Evolutionary conservation across 2,113 vertebrate genomes (phyloP).

Genomic region (Chlamydotis undulata): DNA sequence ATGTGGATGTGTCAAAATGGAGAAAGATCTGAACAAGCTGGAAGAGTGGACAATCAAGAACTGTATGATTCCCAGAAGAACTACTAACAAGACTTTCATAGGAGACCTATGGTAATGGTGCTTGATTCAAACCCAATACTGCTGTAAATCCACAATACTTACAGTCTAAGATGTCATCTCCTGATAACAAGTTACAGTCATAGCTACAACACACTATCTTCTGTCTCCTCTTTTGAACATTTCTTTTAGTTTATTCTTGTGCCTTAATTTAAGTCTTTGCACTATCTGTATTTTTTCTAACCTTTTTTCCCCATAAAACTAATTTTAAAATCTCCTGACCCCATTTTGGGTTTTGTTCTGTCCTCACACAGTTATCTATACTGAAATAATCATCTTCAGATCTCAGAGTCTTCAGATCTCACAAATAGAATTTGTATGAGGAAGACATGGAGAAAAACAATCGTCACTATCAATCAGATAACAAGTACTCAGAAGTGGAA

Average conservation of each 20-base stretch:
- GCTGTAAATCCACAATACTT: not conserved
- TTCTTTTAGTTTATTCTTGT: not conserved
- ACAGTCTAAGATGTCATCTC: not conserved
- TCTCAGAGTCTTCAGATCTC: not conserved
- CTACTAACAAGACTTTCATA: not conserved
- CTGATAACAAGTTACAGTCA: not conserved
- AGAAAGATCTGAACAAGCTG: not conserved
- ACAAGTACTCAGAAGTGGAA: not conserved
- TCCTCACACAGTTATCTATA: not conserved
- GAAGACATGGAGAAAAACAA: not conserved
- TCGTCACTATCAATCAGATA: not conserved
- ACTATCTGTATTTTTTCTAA: not conserved
- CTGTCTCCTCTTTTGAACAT: not conserved
- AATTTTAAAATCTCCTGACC: not conserved
- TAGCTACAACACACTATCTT: not conserved
- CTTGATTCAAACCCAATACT: not conserved
- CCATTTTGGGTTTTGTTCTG: not conserved
- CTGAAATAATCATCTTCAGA: not conserved
- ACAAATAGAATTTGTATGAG: not conserved
- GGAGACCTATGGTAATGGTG: not conserved
- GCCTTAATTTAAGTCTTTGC: not conserved
- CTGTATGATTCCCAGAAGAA: not conserved
- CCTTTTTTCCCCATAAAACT: not conserved
- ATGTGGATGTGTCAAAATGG: accelerated
- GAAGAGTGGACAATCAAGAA: not conserved